A percentile compares a stretch with the other conserved stretches of the same genome.
phyloP scores from a whole-genome alignment of 2,888 invertebrate species.

The Cephalotes varians region DNA sequence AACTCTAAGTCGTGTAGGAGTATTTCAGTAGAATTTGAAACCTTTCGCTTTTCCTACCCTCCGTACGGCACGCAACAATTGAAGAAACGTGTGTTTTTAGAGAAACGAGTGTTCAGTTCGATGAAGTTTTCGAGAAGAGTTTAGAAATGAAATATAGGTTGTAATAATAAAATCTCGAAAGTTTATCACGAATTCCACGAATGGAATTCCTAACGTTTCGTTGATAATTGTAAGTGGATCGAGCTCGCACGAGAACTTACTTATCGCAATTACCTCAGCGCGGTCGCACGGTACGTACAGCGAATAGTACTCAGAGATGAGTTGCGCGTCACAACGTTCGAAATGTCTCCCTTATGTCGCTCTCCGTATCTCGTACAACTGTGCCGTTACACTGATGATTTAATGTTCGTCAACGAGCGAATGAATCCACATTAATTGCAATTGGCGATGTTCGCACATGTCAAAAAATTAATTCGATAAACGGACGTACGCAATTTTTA shows the following conservation, averaged over 20 bases:
- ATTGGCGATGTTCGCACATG: neutral
- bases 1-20: neutral
- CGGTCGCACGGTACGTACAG: neutral
- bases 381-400: neutral
- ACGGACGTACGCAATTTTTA: neutral
- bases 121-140: constrained; percentile 15
- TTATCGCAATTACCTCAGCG: constrained; percentile 21
- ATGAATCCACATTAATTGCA: neutral
- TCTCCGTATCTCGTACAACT: neutral
- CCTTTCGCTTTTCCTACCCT: neutral
- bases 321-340: neutral
- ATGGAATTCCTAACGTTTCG: constrained; percentile 20
- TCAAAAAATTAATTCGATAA: neutral
- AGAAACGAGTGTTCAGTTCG: neutral
- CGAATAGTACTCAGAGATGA: constrained; percentile 1
- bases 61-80: neutral
- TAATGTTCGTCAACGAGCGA: neutral
- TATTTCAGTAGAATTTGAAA: constrained; percentile 19
- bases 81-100: constrained; percentile 27
- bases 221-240: constrained; percentile 49
- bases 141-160: constrained; percentile 35
- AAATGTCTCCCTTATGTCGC: constrained; percentile 2
- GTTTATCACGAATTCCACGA: constrained; percentile 33
- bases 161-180: constrained; percentile 46
- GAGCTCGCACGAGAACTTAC: constrained; percentile 21